These are phyloP conservation scores for Phortica magna DNA, from an alignment of 2,888 invertebrate genomes.

Conservation along the genomic window DNA sequence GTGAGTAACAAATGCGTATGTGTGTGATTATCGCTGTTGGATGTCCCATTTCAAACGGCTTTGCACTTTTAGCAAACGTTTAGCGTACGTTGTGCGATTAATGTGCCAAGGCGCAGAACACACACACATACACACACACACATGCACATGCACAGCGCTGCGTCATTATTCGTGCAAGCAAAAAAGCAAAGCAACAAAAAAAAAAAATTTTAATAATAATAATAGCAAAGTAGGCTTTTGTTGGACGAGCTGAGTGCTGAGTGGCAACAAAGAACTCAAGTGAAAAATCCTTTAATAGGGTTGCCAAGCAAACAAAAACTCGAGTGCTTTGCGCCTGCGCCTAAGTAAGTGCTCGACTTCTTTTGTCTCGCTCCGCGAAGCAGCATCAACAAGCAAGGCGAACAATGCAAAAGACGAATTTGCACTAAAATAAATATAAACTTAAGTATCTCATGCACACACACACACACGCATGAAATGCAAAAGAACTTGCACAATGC, in stretches of 20 bases:
- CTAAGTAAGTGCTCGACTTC: constrained; percentile 3
- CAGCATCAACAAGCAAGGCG: not conserved
- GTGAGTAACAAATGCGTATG: no score
- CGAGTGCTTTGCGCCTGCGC: constrained; percentile 37
- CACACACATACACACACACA: not conserved
- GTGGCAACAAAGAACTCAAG: not conserved
- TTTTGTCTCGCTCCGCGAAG: not conserved
- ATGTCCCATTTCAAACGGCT: constrained; percentile 10
- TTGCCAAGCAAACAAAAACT: not conserved
- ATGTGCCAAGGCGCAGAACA: not conserved
- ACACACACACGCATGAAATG: not conserved
- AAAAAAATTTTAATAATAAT: no score
- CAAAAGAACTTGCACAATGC: not conserved
- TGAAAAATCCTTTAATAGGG: constrained; percentile 18
- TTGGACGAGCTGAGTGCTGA: no score
- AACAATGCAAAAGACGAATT: not conserved
- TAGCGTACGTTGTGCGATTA: not conserved
- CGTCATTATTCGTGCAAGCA: constrained; percentile 1
- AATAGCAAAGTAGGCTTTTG: constrained; percentile 31
- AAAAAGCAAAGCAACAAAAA: not conserved
- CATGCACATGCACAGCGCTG: not conserved
- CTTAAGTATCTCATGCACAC: not conserved
- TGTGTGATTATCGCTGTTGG: constrained; percentile 46
- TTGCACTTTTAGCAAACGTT: constrained; percentile 8
- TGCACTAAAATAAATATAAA: constrained; percentile 6